Conservation (phyloP, 2,113 vertebrate species). For the Arvicanthis niloticus region DNA sequence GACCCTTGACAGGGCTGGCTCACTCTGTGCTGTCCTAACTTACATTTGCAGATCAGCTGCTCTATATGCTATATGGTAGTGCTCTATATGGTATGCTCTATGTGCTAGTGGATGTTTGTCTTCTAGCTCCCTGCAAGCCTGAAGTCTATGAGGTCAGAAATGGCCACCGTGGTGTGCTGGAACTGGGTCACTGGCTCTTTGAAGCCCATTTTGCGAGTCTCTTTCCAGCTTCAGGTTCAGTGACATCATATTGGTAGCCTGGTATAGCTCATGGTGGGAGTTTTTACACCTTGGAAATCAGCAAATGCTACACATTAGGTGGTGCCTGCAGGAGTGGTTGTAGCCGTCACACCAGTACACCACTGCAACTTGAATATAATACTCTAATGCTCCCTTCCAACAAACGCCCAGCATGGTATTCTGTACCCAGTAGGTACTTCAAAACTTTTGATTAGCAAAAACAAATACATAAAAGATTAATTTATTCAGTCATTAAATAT, state of each 20-base stretch:
- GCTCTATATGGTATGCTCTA: too few species aligned
- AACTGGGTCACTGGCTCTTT: not conserved
- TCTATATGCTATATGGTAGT: not conserved
- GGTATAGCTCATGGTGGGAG: not conserved
- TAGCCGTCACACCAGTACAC: not conserved
- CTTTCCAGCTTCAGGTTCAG: not conserved
- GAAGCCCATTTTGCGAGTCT: not conserved
- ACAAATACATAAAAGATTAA: not conserved
- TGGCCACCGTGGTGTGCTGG: not conserved
- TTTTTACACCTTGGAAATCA: not conserved
- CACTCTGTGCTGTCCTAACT: slow-evolving; percentile 8
- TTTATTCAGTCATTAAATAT: slow-evolving; percentile 53
- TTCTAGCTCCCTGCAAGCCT: not conserved
- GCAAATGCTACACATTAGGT: not conserved
- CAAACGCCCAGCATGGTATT: slow-evolving; percentile 40
- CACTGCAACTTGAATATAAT: not conserved
- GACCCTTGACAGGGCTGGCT: not conserved
- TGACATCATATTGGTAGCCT: not conserved
- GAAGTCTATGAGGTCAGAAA: not conserved
- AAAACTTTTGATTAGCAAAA: slow-evolving; percentile 57
- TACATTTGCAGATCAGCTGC: not conserved
- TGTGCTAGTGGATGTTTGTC: not conserved
- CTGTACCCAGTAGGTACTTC: not conserved
- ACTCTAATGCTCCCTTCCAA: slow-evolving; percentile 31
- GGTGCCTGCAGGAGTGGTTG: not conserved